Evolutionary conservation across 2,888 invertebrate species (phyloP).

Genomic region (Polymixis lichenea): DNA sequence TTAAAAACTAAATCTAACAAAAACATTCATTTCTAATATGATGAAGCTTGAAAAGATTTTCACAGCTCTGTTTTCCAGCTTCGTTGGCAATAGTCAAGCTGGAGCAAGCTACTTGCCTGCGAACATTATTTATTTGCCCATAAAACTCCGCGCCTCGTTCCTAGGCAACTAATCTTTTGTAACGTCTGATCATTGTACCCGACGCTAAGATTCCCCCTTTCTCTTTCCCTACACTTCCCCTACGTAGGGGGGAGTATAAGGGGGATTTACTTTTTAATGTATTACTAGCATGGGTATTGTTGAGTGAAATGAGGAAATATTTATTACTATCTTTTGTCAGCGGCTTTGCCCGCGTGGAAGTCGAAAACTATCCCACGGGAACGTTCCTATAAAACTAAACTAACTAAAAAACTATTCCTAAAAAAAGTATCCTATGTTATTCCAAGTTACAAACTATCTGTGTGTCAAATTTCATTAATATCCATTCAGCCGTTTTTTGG

Average conservation of each 20-base stretch:
- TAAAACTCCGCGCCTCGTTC: conserved; percentile 24
- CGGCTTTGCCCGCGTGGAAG: no score
- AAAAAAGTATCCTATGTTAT: no score
- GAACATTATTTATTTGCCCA: conserved; percentile 22
- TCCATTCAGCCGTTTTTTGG: no score
- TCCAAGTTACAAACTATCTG: no score
- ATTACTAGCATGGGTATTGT: neutral
- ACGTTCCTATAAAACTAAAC: no score
- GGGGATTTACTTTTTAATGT: neutral
- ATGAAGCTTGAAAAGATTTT: neutral
- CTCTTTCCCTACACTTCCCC: neutral
- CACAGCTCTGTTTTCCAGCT: neutral
- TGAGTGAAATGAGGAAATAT: no score
- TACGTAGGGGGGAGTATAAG: neutral
- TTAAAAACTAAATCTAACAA: neutral
- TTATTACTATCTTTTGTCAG: no score
- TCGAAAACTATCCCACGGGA: no score
- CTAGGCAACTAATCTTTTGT: conserved; percentile 39
- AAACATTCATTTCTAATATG: neutral
- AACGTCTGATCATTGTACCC: conserved; percentile 23
- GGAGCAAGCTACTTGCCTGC: conserved; percentile 1
- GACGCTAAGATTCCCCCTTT: neutral
- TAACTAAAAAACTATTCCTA: no score
- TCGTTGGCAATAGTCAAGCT: conserved; percentile 8
- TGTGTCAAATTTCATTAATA: no score